Percentiles rank a stretch among this genome's conserved stretches.
These are phyloP conservation scores for Cecidostiba fungosa DNA, from an alignment of 2,888 invertebrate genomes.

Conservation along the genomic window DNA sequence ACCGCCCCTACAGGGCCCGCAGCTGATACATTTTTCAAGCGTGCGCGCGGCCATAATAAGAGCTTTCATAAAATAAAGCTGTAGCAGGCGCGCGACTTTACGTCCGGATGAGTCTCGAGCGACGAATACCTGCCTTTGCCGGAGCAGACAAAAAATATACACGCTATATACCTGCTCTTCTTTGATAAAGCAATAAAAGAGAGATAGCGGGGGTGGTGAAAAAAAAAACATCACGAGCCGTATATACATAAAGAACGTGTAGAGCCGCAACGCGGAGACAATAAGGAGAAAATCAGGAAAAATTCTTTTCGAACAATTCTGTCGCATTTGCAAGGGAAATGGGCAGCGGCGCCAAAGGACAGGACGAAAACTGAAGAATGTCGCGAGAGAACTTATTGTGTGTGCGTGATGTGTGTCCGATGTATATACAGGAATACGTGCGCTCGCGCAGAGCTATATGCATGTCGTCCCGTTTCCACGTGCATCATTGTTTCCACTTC, in stretches of 20 bases:
- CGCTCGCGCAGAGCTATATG: not conserved
- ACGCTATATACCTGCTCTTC: not conserved
- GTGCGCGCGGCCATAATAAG: constrained; percentile 37
- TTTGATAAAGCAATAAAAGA: constrained; percentile 38
- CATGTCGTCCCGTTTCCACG: constrained; percentile 27
- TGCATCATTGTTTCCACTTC: constrained; percentile 69
- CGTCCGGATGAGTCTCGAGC: constrained; percentile 5
- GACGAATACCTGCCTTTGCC: not conserved
- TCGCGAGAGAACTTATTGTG: not conserved
- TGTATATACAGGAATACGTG: too few relatives aligned
- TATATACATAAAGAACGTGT: not conserved
- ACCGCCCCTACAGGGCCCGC: not conserved
- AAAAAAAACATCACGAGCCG: too few relatives aligned
- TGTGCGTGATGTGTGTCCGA: not conserved
- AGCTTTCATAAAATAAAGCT: constrained; percentile 47
- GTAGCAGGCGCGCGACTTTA: constrained; percentile 27
- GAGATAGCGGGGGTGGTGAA: not conserved
- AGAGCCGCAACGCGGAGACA: not conserved
- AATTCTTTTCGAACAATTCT: constrained; percentile 47
- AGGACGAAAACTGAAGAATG: constrained; percentile 45
- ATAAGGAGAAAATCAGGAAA: constrained; percentile 39
- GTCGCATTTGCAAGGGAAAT: constrained; percentile 46
- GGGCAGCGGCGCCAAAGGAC: constrained; percentile 2
- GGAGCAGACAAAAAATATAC: not conserved
- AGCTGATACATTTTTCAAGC: constrained; percentile 51